Conservation (phyloP, 2,888 invertebrate genomes). For the Mythimna lalbum region DNA sequence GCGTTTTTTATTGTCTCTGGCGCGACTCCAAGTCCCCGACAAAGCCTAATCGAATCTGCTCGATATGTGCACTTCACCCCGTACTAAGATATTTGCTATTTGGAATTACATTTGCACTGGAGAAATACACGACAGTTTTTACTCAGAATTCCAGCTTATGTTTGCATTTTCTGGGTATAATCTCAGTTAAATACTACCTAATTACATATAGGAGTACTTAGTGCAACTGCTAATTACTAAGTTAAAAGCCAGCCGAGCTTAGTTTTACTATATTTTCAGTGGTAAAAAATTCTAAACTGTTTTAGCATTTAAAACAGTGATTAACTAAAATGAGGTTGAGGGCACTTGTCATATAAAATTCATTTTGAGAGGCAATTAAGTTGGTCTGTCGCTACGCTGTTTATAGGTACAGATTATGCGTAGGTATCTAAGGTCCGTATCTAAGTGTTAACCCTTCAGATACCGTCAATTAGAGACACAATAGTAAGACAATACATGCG, state of each 20-base stretch:
- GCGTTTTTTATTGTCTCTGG: conserved; percentile 58
- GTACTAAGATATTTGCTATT: conserved; percentile 60
- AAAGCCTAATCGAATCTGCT: conserved; percentile 64
- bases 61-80: conserved; percentile 58
- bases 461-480: too few species aligned
- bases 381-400: not conserved
- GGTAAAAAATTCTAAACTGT: conserved; percentile 6
- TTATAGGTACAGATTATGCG: not conserved
- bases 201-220: conserved; percentile 20
- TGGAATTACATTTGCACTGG: conserved; percentile 60
- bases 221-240: conserved; percentile 36
- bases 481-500: too few species aligned
- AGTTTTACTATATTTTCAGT: conserved; percentile 17
- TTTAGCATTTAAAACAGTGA: conserved; percentile 21
- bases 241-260: conserved; percentile 8
- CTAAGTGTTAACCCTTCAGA: not conserved
- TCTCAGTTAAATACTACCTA: conserved; percentile 7
- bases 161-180: conserved; percentile 10
- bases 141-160: conserved; percentile 16
- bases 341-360: conserved; percentile 5
- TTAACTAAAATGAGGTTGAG: conserved; percentile 11
- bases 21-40: conserved; percentile 54
- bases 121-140: conserved; percentile 47
- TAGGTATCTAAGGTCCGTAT: not conserved
- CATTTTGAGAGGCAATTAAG: conserved; percentile 9